phyloP scores from a whole-genome alignment of 2,113 vertebrate species.

The Paralichthys olivaceus region DNA sequence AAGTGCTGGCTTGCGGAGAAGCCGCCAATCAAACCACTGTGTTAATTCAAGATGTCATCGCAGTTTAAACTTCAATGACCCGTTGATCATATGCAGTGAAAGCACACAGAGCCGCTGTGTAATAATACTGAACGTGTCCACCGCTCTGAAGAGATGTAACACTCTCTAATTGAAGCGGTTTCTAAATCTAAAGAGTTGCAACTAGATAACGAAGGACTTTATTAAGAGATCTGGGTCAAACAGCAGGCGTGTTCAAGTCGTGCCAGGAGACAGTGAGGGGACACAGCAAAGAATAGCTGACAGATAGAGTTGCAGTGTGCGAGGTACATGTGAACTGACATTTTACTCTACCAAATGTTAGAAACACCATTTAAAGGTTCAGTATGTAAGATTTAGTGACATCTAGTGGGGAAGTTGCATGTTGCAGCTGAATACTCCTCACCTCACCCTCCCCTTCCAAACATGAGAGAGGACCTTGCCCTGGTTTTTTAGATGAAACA shows the following conservation, averaged over 20 bases:
- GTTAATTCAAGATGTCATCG: conserved; percentile 27
- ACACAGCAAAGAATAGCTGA: conserved; percentile 14
- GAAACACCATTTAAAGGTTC: too few species aligned
- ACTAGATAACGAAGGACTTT: conserved; percentile 24
- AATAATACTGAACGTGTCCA: conserved; percentile 12
- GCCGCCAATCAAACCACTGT: conserved; percentile 22
- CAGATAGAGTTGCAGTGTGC: conserved; percentile 4
- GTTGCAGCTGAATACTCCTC: too few species aligned
- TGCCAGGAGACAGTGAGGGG: conserved; percentile 11
- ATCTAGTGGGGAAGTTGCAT: too few species aligned
- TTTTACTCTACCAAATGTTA: too few species aligned
- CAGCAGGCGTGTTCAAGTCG: conserved; percentile 1
- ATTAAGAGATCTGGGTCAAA: conserved; percentile 49
- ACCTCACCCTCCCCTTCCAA: too few species aligned
- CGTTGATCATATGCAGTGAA: neutral
- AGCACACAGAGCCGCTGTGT: neutral
- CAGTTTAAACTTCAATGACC: conserved; percentile 26
- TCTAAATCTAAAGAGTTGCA: conserved; percentile 14
- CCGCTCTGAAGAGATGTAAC: conserved; percentile 14
- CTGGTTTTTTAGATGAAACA: too few species aligned
- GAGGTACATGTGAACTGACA: too few species aligned
- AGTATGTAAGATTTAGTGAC: too few species aligned
- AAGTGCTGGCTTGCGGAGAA: conserved; percentile 32
- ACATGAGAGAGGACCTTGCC: too few species aligned
- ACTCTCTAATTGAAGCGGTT: conserved; percentile 9